Conservation (phyloP, 2,888 invertebrate species). For the Neuroscelio doddi region DNA sequence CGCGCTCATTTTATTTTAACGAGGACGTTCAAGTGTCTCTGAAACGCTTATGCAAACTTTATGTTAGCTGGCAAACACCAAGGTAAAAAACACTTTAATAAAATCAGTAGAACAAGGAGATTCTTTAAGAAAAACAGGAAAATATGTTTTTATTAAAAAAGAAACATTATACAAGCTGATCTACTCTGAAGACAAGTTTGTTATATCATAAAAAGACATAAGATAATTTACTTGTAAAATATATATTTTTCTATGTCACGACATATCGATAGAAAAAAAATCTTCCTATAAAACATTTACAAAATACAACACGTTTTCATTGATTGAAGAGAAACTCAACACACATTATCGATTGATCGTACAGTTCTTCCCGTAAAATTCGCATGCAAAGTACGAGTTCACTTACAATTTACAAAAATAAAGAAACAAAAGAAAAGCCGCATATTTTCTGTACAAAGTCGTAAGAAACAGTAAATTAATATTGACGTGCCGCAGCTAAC, state of each 20-base stretch:
- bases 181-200: too few species aligned
- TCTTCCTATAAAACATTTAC: neutral
- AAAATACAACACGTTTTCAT: neutral
- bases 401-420: too few species aligned
- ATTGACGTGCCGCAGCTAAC: constrained; percentile 27
- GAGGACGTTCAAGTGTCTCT: constrained; percentile 14
- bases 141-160: constrained; percentile 3
- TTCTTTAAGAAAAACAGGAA: constrained; percentile 5
- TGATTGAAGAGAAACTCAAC: too few species aligned
- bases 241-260: neutral
- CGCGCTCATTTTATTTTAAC: neutral
- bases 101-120: neutral
- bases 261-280: neutral
- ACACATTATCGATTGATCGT: too few species aligned
- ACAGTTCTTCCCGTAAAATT: too few species aligned
- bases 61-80: too few species aligned
- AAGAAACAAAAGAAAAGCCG: too few species aligned
- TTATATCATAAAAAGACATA: neutral
- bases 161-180: constrained; percentile 1
- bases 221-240: neutral
- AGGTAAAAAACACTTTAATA: too few species aligned
- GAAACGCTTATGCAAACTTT: constrained; percentile 12
- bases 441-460: neutral
- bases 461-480: constrained; percentile 10
- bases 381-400: too few species aligned